phyloP scores from a whole-genome alignment of 2,888 invertebrate species.

The Apomyelois bistriatella region DNA sequence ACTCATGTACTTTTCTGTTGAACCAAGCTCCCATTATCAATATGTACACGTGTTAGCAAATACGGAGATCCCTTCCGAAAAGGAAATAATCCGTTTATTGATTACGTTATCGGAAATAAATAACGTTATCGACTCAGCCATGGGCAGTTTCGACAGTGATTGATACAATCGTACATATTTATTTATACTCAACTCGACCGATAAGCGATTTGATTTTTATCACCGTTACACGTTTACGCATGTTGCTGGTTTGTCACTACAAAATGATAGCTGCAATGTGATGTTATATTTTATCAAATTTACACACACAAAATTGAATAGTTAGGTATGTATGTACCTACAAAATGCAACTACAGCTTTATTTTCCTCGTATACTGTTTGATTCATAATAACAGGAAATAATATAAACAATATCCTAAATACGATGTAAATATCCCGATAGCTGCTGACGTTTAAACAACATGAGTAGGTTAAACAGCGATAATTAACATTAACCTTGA shows the following conservation, averaged over 20 bases:
- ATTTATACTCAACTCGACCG: constrained; percentile 6
- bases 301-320: not conserved
- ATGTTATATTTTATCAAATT: not conserved
- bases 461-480: constrained; percentile 29
- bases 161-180: constrained; percentile 37
- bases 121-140: constrained; percentile 26
- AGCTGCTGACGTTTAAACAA: not conserved
- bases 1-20: constrained; percentile 23
- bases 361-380: too few species aligned
- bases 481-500: constrained; percentile 41
- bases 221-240: constrained; percentile 10
- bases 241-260: constrained; percentile 12
- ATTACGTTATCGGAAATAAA: constrained; percentile 52
- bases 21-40: constrained; percentile 27
- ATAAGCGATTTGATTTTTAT: constrained; percentile 28
- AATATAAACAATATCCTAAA: not conserved
- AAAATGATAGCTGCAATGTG: not conserved
- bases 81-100: constrained; percentile 64
- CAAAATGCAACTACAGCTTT: too few species aligned
- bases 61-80: constrained; percentile 39
- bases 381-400: not conserved
- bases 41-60: constrained; percentile 63
- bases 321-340: too few species aligned
- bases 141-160: constrained; percentile 45
- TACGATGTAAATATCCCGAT: not conserved